Evolutionary conservation across 2,797 vertebrate species (phyloP).

Genomic region (Hippocampus kuda): DNA sequence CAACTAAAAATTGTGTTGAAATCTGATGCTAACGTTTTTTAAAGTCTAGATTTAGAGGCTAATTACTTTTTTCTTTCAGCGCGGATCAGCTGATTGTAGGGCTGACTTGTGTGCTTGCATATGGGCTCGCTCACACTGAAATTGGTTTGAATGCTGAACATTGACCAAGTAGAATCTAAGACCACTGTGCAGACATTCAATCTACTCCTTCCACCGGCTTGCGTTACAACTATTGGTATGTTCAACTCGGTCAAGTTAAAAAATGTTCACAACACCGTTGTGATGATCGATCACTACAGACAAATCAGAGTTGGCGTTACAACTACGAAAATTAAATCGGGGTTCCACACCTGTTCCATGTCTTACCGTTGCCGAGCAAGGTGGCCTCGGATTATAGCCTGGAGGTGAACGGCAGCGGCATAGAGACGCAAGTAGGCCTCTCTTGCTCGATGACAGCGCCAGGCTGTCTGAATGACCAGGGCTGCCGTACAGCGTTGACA

Average conservation of each 20-base stretch:
- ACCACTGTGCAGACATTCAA: constrained; percentile 43
- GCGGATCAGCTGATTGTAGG: constrained; percentile 48
- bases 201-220: constrained; percentile 33
- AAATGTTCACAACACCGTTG: no score
- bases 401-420: constrained; percentile 64
- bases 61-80: not conserved
- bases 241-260: not conserved
- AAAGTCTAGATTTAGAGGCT: constrained; percentile 8
- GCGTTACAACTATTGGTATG: not conserved
- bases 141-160: constrained; percentile 37
- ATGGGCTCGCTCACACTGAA: constrained; percentile 12
- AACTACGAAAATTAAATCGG: constrained; percentile 7
- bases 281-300: not conserved
- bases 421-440: constrained; percentile 58
- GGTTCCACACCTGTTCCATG: not conserved
- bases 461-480: constrained; percentile 76
- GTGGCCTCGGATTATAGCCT: constrained; percentile 74
- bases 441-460: constrained; percentile 72
- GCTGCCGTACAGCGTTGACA: constrained; percentile 64
- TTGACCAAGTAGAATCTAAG: constrained; percentile 32
- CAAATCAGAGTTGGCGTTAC: not conserved
- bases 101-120: constrained; percentile 42
- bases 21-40: no score
- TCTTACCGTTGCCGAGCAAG: constrained; percentile 75
- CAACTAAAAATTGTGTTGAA: no score